These are phyloP conservation scores for Sciurus vulgaris DNA, from an alignment of 2,797 vertebrate genomes.

Conservation along the genomic window DNA sequence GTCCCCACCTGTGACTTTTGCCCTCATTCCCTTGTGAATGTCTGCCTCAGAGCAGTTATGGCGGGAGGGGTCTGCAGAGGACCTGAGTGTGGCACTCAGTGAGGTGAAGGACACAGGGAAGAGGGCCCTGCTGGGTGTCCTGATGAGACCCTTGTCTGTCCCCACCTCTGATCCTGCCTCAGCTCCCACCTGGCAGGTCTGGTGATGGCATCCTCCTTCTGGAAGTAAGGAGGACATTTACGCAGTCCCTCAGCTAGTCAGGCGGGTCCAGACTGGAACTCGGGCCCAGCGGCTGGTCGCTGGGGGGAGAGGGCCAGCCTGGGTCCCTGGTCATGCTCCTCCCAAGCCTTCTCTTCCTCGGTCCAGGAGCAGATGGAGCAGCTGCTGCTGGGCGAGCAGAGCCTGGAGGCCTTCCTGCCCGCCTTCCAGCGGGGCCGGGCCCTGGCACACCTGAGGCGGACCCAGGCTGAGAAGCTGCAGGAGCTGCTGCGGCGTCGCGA, in stretches of 20 bases:
- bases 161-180: not conserved
- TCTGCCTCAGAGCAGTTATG: not conserved
- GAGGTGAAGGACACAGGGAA: not conserved
- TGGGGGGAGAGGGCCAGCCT: not conserved
- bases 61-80: not conserved
- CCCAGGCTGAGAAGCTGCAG: constrained; percentile 88
- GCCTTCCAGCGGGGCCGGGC: constrained; percentile 88
- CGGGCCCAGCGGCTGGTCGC: not conserved
- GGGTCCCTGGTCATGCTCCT: not conserved
- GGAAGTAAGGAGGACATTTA: not conserved
- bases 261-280: constrained; percentile 1
- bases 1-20: not conserved
- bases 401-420: constrained; percentile 87
- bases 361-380: constrained; percentile 87
- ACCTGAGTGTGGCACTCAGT: not conserved
- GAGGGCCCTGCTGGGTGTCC: not conserved
- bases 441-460: constrained; percentile 86
- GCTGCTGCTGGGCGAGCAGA: constrained; percentile 87
- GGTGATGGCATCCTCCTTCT: not conserved
- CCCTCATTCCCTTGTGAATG: not conserved
- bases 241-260: not conserved
- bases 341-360: not conserved
- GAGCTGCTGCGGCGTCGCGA: constrained; percentile 86
- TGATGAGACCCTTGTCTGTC: not conserved
- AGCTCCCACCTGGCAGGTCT: not conserved